A percentile compares a stretch with the other conserved stretches of the same genome.
phyloP scores from a whole-genome alignment of 2,888 invertebrate genomes.

The Mechanitis mazaeus region DNA sequence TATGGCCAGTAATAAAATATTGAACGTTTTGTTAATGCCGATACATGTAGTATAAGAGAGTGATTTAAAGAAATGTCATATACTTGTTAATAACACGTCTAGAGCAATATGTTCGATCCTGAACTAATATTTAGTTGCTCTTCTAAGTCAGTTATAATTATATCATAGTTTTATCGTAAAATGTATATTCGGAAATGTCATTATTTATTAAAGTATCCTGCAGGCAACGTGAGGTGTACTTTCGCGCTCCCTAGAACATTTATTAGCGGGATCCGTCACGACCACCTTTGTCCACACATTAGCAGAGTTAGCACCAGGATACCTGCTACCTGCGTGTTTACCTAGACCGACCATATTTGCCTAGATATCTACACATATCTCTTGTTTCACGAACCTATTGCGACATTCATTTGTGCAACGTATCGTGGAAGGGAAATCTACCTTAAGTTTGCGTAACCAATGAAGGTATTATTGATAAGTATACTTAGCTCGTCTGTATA shows the following conservation, averaged over 20 bases:
- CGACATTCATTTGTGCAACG: slow-evolving; percentile 63
- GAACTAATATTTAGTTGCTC: not conserved
- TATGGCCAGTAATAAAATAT: slow-evolving; percentile 68
- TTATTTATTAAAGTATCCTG: slow-evolving; percentile 23
- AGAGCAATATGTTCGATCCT: not conserved
- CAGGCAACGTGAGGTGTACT: slow-evolving; percentile 41
- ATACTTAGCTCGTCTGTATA: slow-evolving; percentile 41
- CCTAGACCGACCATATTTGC: slow-evolving; percentile 59
- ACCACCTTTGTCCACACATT: slow-evolving; percentile 72
- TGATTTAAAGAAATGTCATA: slow-evolving; percentile 46
- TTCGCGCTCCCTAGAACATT: slow-evolving; percentile 68
- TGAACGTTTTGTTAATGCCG: slow-evolving; percentile 63
- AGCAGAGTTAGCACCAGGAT: slow-evolving; percentile 69
- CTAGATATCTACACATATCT: slow-evolving; percentile 61
- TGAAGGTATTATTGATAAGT: slow-evolving; percentile 51
- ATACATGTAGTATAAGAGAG: slow-evolving; percentile 45
- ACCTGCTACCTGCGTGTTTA: slow-evolving; percentile 58
- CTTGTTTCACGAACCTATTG: slow-evolving; percentile 54
- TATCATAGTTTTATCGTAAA: too few species aligned
- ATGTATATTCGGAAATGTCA: too few species aligned
- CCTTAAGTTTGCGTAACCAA: slow-evolving; percentile 49
- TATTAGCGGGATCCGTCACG: slow-evolving; percentile 73
- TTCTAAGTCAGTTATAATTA: too few species aligned
- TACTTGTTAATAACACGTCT: slow-evolving; percentile 21
- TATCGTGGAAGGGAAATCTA: slow-evolving; percentile 68